phyloP scores from a whole-genome alignment of 2,888 invertebrate genomes.

The Marasmarcha lunaedactyla region DNA sequence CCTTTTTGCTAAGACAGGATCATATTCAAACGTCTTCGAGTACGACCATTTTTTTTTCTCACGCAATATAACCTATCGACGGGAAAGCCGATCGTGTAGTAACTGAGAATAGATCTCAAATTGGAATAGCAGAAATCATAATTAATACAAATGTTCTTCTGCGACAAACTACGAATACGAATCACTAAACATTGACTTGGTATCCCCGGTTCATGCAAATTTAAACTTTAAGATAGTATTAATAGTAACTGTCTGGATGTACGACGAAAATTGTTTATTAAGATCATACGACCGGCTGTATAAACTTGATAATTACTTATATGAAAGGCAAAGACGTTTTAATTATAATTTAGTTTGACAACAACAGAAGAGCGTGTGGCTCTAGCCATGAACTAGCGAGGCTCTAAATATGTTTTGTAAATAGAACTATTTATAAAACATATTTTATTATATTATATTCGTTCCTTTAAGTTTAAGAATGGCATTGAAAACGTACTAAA shows the following conservation, averaged over 20 bases:
- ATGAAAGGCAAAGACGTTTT: constrained; percentile 22
- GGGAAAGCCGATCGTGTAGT: neutral
- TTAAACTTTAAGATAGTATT: constrained; percentile 12
- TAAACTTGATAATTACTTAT: constrained; percentile 31
- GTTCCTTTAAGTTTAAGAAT: too few relatives aligned
- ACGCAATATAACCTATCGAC: neutral
- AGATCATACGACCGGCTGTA: constrained; percentile 11
- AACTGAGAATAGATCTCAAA: constrained; percentile 29
- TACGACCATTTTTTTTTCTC: neutral
- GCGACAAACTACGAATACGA: constrained; percentile 22
- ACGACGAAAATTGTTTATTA: neutral
- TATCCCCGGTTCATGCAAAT: constrained; percentile 8
- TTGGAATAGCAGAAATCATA: constrained; percentile 27
- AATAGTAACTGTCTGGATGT: neutral
- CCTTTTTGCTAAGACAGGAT: constrained; percentile 1
- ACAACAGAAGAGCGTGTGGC: constrained; percentile 19
- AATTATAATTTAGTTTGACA: constrained; percentile 28
- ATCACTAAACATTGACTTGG: constrained; percentile 1
- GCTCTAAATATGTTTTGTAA: constrained; percentile 5
- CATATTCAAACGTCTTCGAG: constrained; percentile 1
- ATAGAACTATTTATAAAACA: constrained; percentile 2
- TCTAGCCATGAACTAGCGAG: constrained; percentile 2
- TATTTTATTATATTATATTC: too few relatives aligned
- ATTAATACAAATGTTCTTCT: constrained; percentile 33
- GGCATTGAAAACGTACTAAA: too few relatives aligned